Percentiles rank a stretch among this genome's conserved stretches.
These are phyloP conservation scores for Hydractinia symbiolongicarpus DNA, from an alignment of 30 jellyfish, hydroid and myxozoan species.

Conservation along the genomic window DNA sequence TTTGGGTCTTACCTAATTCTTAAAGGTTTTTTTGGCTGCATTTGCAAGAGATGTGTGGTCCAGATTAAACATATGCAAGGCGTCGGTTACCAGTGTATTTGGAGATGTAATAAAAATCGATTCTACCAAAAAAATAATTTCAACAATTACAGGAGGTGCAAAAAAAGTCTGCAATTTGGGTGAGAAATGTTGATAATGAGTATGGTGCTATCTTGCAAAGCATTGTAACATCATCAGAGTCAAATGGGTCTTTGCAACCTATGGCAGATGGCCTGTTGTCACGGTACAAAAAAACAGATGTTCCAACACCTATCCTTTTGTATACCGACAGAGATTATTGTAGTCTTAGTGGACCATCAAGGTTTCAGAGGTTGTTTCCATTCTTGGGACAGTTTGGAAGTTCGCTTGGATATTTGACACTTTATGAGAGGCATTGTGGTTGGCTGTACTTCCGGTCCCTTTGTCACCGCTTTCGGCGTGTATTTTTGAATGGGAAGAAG, in stretches of 20 bases:
- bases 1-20: slow-evolving; percentile 9
- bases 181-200: slow-evolving; percentile 60
- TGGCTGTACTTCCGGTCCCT: slow-evolving; percentile 27
- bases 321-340: slow-evolving; percentile 63
- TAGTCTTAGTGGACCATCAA: slow-evolving; percentile 21
- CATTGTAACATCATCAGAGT: slow-evolving; percentile 7
- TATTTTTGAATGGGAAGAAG: slow-evolving; percentile 40
- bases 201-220: slow-evolving; percentile 38
- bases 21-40: slow-evolving; percentile 38
- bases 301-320: slow-evolving; percentile 26
- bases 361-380: slow-evolving; percentile 8
- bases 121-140: slow-evolving; percentile 43
- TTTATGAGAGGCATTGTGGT: slow-evolving; percentile 25
- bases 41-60: slow-evolving; percentile 48
- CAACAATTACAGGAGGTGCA: slow-evolving; percentile 44
- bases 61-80: slow-evolving; percentile 22
- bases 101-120: slow-evolving; percentile 47
- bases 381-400: slow-evolving; percentile 19
- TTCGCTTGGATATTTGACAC: slow-evolving; percentile 37
- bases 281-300: slow-evolving; percentile 20
- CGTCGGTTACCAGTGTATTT: slow-evolving; percentile 22
- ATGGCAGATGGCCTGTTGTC: slow-evolving; percentile 36
- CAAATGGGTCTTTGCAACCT: slow-evolving; percentile 15
- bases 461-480: slow-evolving; percentile 9
- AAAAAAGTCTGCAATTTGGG: slow-evolving; percentile 29